Evolutionary conservation across 1,140 invertebrate genomes (phyloP).

Genomic region (Acromyrmex heyeri): DNA sequence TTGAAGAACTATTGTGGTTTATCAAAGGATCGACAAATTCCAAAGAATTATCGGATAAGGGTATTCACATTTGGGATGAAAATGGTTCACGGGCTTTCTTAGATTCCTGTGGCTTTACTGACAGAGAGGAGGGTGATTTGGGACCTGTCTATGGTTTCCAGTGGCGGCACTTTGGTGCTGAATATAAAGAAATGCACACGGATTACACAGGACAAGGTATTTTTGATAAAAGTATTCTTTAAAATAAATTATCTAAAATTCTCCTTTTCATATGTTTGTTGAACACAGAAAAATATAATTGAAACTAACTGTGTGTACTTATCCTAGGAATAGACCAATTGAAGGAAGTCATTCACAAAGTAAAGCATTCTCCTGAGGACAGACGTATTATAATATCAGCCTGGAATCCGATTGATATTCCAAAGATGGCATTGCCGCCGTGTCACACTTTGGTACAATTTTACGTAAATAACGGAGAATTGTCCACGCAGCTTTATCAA

Average conservation of each 20-base stretch:
- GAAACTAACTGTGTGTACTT: conserved; percentile 14
- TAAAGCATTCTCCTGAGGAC: conserved; percentile 95
- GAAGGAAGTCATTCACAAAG: conserved; percentile 93
- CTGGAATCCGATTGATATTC: conserved; percentile 97
- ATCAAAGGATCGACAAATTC: conserved; percentile 97
- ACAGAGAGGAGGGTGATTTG: conserved; percentile 97
- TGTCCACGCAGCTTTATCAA: conserved; percentile 98
- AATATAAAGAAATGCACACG: conserved; percentile 94
- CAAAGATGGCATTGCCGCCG: conserved; percentile 98
- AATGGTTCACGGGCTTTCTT: conserved; percentile 97
- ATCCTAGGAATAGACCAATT: conserved; percentile 94
- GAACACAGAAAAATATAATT: neutral
- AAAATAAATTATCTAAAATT: conserved; percentile 51
- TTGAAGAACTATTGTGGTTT: conserved; percentile 99
- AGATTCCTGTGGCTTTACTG: conserved; percentile 94
- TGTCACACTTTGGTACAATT: conserved; percentile 99
- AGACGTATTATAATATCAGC: conserved; percentile 97
- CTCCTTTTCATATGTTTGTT: neutral
- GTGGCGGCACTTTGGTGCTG: conserved; percentile 99
- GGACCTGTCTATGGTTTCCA: conserved; percentile 99
- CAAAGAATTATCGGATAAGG: conserved; percentile 94
- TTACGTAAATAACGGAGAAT: conserved; percentile 94
- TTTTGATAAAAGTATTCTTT: conserved; percentile 76
- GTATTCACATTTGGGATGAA: conserved; percentile 99
- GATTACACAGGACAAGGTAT: conserved; percentile 95